These are phyloP conservation scores for Thripadectes ignobilis DNA, from an alignment of 2,797 vertebrate genomes.

Conservation along the genomic window DNA sequence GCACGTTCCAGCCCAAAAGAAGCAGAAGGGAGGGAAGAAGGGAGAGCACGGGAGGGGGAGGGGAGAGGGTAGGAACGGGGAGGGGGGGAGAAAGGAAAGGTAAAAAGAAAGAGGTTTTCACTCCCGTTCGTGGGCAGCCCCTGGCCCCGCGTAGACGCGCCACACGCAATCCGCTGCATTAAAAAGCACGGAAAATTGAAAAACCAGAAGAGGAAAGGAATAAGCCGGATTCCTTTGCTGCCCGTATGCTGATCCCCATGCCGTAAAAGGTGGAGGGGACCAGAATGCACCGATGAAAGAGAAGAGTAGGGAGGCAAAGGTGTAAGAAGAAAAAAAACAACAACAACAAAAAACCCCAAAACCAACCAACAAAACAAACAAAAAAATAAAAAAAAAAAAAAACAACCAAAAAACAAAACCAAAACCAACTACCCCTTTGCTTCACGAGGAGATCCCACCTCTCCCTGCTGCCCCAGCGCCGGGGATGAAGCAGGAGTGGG, in stretches of 20 bases:
- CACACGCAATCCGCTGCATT: not conserved
- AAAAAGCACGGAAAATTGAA: not conserved
- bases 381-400: too few relatives aligned
- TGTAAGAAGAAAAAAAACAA: not conserved
- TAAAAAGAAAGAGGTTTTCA: constrained; percentile 31
- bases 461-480: not conserved
- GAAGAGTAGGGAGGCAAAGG: not conserved
- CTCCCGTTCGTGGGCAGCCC: not conserved
- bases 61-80: not conserved
- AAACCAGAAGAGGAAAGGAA: not conserved
- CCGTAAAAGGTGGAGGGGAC: not conserved
- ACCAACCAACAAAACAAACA: too few relatives aligned
- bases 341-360: too few relatives aligned
- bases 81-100: not conserved
- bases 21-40: not conserved
- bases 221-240: not conserved
- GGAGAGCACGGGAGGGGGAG: not conserved
- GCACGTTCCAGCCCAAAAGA: not conserved
- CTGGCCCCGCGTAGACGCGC: not conserved
- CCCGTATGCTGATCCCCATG: not conserved
- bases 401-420: not conserved
- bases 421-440: not conserved
- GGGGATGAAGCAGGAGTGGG: not conserved
- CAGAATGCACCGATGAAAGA: not conserved
- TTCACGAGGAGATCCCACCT: not conserved